Evolutionary conservation across 2,888 invertebrate genomes (phyloP).

Genomic region (Yponomeuta malinellus): DNA sequence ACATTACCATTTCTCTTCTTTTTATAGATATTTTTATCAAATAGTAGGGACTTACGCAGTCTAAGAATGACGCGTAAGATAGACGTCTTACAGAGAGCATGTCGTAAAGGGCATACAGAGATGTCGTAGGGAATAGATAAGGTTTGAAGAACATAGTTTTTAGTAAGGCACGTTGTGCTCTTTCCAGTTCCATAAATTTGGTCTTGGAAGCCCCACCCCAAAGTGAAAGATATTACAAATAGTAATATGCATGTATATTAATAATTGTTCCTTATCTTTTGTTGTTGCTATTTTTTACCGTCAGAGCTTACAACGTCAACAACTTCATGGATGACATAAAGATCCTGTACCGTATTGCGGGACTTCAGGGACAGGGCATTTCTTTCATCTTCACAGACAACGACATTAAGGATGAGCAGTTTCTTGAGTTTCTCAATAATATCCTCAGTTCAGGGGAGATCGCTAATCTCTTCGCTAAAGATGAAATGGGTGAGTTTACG

Average conservation of each 20-base stretch:
- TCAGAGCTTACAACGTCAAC: slow-evolving; percentile 83
- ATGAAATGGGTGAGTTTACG: slow-evolving; percentile 79
- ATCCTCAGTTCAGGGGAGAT: slow-evolving; percentile 93
- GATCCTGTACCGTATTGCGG: slow-evolving; percentile 85
- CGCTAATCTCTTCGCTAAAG: slow-evolving; percentile 90
- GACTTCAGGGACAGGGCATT: slow-evolving; percentile 83
- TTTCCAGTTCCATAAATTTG: no score
- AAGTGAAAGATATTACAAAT: no score
- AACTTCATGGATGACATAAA: slow-evolving; percentile 93
- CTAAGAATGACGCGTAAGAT: no score
- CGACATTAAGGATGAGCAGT: slow-evolving; percentile 93
- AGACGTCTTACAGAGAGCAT: no score
- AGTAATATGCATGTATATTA: background rate
- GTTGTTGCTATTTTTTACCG: slow-evolving; percentile 19
- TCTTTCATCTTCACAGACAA: slow-evolving; percentile 94
- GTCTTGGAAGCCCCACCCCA: no score
- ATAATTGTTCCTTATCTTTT: background rate
- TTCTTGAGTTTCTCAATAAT: slow-evolving; percentile 91
- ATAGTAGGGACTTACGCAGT: no score
- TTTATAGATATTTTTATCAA: no score
- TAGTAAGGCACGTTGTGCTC: no score
- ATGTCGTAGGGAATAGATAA: no score
- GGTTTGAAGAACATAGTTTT: no score
- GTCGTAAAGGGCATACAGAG: no score
- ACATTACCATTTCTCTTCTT: no score